Percentiles rank a stretch among this genome's conserved stretches.
These are phyloP conservation scores for Celastrina argiolus DNA, from an alignment of 2,888 invertebrate species.

Conservation along the genomic window DNA sequence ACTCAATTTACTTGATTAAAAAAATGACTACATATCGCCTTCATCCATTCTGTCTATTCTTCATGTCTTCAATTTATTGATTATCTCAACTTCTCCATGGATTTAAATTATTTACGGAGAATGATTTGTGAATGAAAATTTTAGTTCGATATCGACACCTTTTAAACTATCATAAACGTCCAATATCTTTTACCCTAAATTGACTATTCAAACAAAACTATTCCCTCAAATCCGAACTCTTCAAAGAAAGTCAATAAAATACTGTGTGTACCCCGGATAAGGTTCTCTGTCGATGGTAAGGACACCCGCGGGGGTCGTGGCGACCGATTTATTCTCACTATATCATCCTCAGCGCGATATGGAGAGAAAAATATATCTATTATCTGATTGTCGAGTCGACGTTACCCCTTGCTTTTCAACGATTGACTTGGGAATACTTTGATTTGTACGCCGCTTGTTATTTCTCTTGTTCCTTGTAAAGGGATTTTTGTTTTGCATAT, in stretches of 20 bases:
- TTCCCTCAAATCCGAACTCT: neutral
- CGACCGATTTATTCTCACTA: constrained; percentile 66
- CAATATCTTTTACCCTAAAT: too few relatives aligned
- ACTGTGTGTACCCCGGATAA: constrained; percentile 23
- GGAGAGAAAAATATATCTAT: constrained; percentile 63
- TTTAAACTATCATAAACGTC: too few relatives aligned
- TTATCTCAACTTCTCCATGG: too few relatives aligned
- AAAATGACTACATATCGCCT: too few relatives aligned
- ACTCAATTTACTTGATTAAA: too few relatives aligned
- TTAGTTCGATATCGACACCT: too few relatives aligned
- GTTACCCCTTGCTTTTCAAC: constrained; percentile 52
- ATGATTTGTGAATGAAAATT: too few relatives aligned
- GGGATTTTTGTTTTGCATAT: constrained; percentile 29
- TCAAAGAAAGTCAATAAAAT: neutral
- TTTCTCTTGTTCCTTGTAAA: constrained; percentile 28
- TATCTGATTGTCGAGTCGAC: constrained; percentile 56
- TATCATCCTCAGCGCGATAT: constrained; percentile 40
- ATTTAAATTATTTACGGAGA: too few relatives aligned
- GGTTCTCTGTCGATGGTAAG: constrained; percentile 40
- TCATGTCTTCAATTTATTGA: too few relatives aligned
- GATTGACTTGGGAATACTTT: constrained; percentile 64
- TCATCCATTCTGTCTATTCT: too few relatives aligned
- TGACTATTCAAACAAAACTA: neutral
- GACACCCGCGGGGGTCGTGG: constrained; percentile 58
- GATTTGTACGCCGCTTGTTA: constrained; percentile 46